Evolutionary conservation across 2,797 vertebrate species (phyloP), one percentile per base, ranked within the genome.

Genomic region (Poliocrania exsul): DNA sequence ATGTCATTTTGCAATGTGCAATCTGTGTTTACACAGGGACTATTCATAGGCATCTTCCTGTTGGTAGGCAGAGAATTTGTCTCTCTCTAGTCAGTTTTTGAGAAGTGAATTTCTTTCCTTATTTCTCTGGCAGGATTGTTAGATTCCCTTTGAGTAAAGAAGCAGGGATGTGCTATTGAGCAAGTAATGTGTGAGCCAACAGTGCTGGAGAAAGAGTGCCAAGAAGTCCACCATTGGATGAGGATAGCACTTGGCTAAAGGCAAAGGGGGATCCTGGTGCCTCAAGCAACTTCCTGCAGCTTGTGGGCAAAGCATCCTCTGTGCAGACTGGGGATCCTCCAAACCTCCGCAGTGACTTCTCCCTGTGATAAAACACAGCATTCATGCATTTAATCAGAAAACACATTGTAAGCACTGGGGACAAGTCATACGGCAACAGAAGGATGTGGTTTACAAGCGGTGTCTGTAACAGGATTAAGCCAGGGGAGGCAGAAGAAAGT

Each of bases 71-170:
- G 62, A 88, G 85, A 96, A 85, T 90, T 91, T 94, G 53, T 90
- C 93, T 94, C 95, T 96, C 97, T 74, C 70, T 84, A 51, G 53
- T 75, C 83, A 44, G 87, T 91, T 96, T 88, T 72, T 88, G n/a
- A 94, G 92, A 91, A 94, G 67, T 51, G 7, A 83, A 85, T 89
- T 92, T 83, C 66, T 83, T 66, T 38, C 61, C 28, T 67, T 67
- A 47, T 42, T 65, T 86, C 38, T 15, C 35, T 44, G n/a, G 31
- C 83, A 93, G 82, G 86, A 81, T 65, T 60, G 38, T 90, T 95
- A 83, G 54, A 50, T 67, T 91, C 40, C 62, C 88, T 95, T 91
- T 90, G 89, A 70, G 91, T 54, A 75, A 83, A 85, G 69, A 15
- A 67, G 42, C 50, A 58, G 54, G 11, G 50, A 46, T 85, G 66